phyloP scores from a whole-genome alignment of 1,140 invertebrate genomes.

The Homarus americanus region DNA sequence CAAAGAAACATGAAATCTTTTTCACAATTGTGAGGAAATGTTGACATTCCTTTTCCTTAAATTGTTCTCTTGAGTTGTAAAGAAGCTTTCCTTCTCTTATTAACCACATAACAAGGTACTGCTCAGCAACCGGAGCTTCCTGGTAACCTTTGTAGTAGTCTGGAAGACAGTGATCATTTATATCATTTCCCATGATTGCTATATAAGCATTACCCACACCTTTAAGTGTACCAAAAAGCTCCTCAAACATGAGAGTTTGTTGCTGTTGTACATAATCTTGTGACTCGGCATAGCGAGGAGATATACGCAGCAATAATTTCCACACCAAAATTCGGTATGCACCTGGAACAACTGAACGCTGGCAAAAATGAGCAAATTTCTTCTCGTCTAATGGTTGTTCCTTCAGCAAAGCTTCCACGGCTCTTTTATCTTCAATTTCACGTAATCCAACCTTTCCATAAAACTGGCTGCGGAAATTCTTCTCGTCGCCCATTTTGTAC shows the following conservation, averaged over 20 bases:
- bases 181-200: neutral
- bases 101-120: conserved; percentile 60
- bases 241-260: conserved; percentile 62
- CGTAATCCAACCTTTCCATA: conserved; percentile 94
- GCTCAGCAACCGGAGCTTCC: conserved; percentile 18
- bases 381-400: conserved; percentile 89
- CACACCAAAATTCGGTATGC: conserved; percentile 90
- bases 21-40: conserved; percentile 42
- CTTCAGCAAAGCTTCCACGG: conserved; percentile 92
- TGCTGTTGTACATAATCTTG: conserved; percentile 52
- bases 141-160: neutral
- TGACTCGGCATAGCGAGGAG: conserved; percentile 79
- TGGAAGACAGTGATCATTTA: neutral
- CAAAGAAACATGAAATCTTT: conserved; percentile 34
- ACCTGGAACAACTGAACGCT: conserved; percentile 87
- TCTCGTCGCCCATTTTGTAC: conserved; percentile 70
- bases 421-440: conserved; percentile 94
- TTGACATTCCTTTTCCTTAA: conserved; percentile 22
- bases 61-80: conserved; percentile 18
- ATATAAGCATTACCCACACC: conserved; percentile 25
- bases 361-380: conserved; percentile 83
- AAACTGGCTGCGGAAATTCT: conserved; percentile 94
- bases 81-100: conserved; percentile 49
- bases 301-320: conserved; percentile 85
- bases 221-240: conserved; percentile 57